Percentiles rank a stretch among this genome's conserved stretches.
phyloP scores from a whole-genome alignment of 2,888 invertebrate species.

The Pegoplata infirma region DNA sequence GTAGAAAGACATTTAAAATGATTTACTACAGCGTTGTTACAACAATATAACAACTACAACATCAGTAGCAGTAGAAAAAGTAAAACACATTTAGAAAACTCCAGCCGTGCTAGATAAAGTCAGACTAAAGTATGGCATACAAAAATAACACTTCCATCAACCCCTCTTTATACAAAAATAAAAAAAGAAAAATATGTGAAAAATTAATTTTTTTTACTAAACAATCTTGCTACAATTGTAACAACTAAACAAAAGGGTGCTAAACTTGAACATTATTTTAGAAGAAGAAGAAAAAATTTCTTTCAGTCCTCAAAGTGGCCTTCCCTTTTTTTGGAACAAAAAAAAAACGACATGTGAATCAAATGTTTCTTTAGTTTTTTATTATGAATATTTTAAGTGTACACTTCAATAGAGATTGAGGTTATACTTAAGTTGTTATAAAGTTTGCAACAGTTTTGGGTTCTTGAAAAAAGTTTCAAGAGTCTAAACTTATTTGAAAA shows the following conservation, averaged over 20 bases:
- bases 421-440: neutral
- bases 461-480: too few relatives aligned
- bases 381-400: too few relatives aligned
- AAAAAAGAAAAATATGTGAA: constrained; percentile 30
- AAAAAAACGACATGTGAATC: constrained; percentile 5
- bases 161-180: too few relatives aligned
- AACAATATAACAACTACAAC: constrained; percentile 5
- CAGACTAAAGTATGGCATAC: constrained; percentile 14
- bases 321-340: neutral
- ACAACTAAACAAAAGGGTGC: constrained; percentile 51
- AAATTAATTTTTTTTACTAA: constrained; percentile 29
- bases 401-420: too few relatives aligned
- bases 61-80: too few relatives aligned
- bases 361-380: constrained; percentile 6
- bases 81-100: constrained; percentile 43
- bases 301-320: neutral
- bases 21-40: constrained; percentile 43
- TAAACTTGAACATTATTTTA: constrained; percentile 39
- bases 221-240: constrained; percentile 47
- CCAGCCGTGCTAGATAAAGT: constrained; percentile 43
- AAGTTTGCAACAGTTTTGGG: constrained; percentile 8
- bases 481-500: neutral
- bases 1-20: constrained; percentile 60
- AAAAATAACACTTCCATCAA: constrained; percentile 25
- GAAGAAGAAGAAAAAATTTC: constrained; percentile 29